phyloP scores from a whole-genome alignment of 2,113 vertebrate genomes.

The Cynopterus brachyotis region DNA sequence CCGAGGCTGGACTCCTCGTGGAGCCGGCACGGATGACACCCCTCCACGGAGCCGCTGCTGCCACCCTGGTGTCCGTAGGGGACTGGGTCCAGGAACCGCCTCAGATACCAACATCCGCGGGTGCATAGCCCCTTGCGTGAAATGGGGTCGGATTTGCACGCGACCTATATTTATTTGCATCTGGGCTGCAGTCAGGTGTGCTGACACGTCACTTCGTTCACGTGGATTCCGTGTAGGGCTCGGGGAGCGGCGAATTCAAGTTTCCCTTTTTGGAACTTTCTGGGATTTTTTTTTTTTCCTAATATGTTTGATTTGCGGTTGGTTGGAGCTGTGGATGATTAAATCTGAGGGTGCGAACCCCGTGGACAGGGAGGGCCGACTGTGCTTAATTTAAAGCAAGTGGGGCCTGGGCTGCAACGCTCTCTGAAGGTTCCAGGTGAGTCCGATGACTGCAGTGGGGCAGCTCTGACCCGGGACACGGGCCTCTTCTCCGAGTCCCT shows the following conservation, averaged over 20 bases:
- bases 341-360: not conserved
- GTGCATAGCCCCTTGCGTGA: not conserved
- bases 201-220: not conserved
- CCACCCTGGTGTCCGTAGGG: not conserved
- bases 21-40: fast-evolving
- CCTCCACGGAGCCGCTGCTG: fast-evolving
- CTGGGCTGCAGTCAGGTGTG: not conserved
- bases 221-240: not conserved
- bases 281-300: not conserved
- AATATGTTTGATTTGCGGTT: not conserved
- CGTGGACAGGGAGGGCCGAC: not conserved
- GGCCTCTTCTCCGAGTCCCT: not conserved
- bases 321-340: not conserved
- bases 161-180: not conserved
- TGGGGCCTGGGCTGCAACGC: fast-evolving
- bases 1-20: fast-evolving
- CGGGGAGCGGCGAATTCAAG: not conserved
- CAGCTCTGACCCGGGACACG: not conserved
- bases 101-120: not conserved
- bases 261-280: not conserved
- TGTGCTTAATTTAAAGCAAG: not conserved
- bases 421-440: not conserved
- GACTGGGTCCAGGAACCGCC: not conserved
- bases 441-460: fast-evolving
- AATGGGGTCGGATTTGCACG: not conserved